Evolutionary conservation across 1,140 invertebrate genomes (phyloP).

Genomic region (Plectrocnemia conspersa): DNA sequence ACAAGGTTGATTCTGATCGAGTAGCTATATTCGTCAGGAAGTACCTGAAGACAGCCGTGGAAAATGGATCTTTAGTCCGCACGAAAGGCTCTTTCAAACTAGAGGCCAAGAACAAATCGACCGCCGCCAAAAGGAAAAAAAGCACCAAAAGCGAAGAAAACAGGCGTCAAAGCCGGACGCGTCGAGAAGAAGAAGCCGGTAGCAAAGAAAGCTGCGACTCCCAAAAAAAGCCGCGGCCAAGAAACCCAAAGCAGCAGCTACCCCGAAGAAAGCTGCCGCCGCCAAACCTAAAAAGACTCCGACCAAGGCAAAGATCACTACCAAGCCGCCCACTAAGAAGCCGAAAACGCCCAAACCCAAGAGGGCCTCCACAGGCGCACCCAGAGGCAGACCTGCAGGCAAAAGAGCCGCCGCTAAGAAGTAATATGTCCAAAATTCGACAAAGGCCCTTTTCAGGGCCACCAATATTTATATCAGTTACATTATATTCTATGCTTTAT

Average conservation of each 20-base stretch:
- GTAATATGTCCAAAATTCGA: no score
- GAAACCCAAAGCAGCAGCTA: no score
- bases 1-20: conserved; percentile 57
- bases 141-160: conserved; percentile 19
- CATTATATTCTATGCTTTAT: no score
- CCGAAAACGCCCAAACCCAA: conserved; percentile 31
- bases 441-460: conserved; percentile 11
- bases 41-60: conserved; percentile 55
- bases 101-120: conserved; percentile 8
- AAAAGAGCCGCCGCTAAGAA: conserved; percentile 11
- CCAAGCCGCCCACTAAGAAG: conserved; percentile 30
- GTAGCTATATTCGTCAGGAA: conserved; percentile 59
- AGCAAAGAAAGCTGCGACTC: no score
- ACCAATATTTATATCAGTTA: no score
- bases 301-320: conserved; percentile 23
- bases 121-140: no score
- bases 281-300: conserved; percentile 22
- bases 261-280: no score
- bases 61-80: conserved; percentile 52
- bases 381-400: conserved; percentile 15
- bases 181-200: conserved; percentile 7
- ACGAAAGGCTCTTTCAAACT: conserved; percentile 62
- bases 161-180: conserved; percentile 3
- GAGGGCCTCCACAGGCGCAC: conserved; percentile 21
- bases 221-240: no score